Evolutionary conservation across 2,888 invertebrate genomes (phyloP).

Genomic region (Fragum fragum): DNA sequence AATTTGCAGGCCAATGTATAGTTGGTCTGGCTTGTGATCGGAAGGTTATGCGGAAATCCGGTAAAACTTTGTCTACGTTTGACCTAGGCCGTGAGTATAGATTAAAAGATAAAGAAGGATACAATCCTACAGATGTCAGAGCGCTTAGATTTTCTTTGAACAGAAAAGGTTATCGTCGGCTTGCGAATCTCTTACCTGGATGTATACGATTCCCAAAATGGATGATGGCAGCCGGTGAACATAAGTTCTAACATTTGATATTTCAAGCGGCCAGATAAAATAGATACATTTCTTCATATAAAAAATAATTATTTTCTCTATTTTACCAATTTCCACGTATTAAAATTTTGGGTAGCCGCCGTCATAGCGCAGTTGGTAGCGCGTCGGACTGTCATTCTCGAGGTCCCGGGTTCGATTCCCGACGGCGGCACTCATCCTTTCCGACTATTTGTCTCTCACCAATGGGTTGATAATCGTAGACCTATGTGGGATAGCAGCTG

Average conservation of each 20-base stretch:
- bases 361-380: no score
- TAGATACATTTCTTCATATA: no score
- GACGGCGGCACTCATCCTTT: no score
- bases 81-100: slow-evolving; percentile 86
- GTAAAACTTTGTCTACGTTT: slow-evolving; percentile 83
- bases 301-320: no score
- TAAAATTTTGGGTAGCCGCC: no score
- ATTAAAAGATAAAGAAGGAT: slow-evolving; percentile 86
- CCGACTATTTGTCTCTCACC: no score
- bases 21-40: slow-evolving; percentile 79
- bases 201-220: slow-evolving; percentile 51
- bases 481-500: no score
- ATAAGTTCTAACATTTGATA: slow-evolving; percentile 38
- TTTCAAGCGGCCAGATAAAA: no score
- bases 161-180: slow-evolving; percentile 23
- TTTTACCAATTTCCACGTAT: no score
- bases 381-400: no score
- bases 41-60: slow-evolving; percentile 84
- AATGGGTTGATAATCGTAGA: no score
- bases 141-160: slow-evolving; percentile 23
- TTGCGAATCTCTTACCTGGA: slow-evolving; percentile 30
- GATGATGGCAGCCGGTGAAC: slow-evolving; percentile 38
- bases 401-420: no score
- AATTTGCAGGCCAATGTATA: slow-evolving; percentile 80
- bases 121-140: slow-evolving; percentile 34